These are phyloP conservation scores for Sinopyrophorus schimmeli DNA, from an alignment of 2,888 invertebrate genomes.

Conservation along the genomic window DNA sequence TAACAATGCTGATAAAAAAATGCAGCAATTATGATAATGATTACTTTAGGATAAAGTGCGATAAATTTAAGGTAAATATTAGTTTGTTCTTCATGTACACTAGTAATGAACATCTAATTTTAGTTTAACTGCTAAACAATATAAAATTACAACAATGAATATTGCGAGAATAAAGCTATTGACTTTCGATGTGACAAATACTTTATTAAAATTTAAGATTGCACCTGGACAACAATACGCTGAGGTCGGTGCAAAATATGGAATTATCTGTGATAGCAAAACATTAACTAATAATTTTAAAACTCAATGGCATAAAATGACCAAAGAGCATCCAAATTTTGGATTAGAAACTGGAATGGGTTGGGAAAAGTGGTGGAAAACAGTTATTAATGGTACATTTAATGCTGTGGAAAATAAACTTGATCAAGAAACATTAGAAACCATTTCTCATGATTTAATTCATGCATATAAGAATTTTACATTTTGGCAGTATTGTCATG, in stretches of 20 bases:
- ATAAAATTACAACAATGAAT: constrained; percentile 55
- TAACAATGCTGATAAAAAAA: no score
- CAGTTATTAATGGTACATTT: constrained; percentile 69
- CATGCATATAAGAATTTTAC: constrained; percentile 70
- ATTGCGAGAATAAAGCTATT: constrained; percentile 64
- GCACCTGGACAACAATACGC: constrained; percentile 77
- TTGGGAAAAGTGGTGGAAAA: constrained; percentile 85
- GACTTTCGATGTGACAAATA: constrained; percentile 89
- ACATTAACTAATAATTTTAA: constrained; percentile 66
- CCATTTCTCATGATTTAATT: constrained; percentile 65
- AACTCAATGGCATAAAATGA: constrained; percentile 66
- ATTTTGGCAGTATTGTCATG: constrained; percentile 75
- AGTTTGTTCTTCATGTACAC: no score
- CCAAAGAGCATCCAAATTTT: constrained; percentile 76
- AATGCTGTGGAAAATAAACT: constrained; percentile 55
- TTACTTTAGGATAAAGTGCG: no score
- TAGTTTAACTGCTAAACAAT: no score
- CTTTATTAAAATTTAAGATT: constrained; percentile 71
- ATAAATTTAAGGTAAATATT: no score
- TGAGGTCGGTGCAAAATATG: constrained; percentile 69
- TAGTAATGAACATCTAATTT: no score
- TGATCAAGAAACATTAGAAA: constrained; percentile 53
- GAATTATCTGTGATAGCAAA: constrained; percentile 64
- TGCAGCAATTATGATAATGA: no score
- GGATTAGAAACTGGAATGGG: constrained; percentile 68